Evolutionary conservation across 2,888 invertebrate genomes (phyloP).

Genomic region (Rhyacophila evoluta): DNA sequence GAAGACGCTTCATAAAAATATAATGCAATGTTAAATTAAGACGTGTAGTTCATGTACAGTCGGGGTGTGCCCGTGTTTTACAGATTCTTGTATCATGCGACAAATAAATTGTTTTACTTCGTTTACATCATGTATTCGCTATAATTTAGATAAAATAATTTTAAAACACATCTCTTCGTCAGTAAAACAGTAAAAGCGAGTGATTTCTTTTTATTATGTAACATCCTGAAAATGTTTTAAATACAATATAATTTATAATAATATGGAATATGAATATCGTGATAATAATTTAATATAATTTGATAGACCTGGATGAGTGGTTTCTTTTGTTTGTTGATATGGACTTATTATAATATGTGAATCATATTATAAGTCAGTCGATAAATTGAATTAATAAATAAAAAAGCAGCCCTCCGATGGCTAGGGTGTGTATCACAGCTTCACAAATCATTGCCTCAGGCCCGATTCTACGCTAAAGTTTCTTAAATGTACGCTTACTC

Average conservation of each 20-base stretch:
- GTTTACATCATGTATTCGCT: not conserved
- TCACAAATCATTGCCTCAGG: constrained; percentile 55
- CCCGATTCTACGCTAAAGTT: constrained; percentile 45
- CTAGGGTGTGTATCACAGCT: constrained; percentile 55
- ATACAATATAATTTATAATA: constrained; percentile 9
- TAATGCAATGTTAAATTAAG: constrained; percentile 42
- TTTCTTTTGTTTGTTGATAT: not conserved
- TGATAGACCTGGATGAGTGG: constrained; percentile 33
- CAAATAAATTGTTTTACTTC: constrained; percentile 16
- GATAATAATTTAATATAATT: constrained; percentile 22
- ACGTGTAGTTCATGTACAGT: constrained; percentile 15
- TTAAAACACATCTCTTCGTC: not conserved
- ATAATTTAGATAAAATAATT: constrained; percentile 26
- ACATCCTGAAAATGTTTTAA: constrained; percentile 7
- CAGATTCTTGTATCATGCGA: not conserved
- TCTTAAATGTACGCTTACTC: constrained; percentile 42
- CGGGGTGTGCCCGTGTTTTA: not conserved
- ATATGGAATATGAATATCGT: constrained; percentile 16
- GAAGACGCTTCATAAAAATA: constrained; percentile 38
- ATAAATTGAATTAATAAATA: constrained; percentile 41
- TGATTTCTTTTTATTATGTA: not conserved
- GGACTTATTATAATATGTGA: constrained; percentile 37
- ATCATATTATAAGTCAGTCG: constrained; percentile 28
- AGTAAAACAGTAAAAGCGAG: not conserved
- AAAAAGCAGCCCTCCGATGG: constrained; percentile 48